Evolutionary conservation across 2,113 vertebrate genomes (phyloP).

Genomic region (Amblyornis subalaris): DNA sequence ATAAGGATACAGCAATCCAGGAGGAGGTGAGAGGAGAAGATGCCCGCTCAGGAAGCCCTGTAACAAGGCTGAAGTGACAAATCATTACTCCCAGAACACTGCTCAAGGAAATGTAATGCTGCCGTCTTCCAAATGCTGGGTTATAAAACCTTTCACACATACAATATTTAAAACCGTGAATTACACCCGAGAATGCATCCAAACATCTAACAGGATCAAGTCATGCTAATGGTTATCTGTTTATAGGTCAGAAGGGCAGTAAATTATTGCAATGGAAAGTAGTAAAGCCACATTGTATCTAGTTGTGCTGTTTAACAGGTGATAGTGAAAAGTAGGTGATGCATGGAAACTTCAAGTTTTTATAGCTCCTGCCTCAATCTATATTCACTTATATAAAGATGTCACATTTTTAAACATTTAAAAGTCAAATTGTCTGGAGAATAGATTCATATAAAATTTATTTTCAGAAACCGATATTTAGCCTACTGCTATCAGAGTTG

Average conservation of each 20-base stretch:
- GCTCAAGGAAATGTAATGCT: constrained; percentile 50
- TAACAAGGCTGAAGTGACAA: constrained; percentile 17
- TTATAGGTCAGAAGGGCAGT: constrained; percentile 63
- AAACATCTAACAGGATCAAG: constrained; percentile 49
- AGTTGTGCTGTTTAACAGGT: constrained; percentile 54
- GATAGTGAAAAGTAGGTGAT: constrained; percentile 46
- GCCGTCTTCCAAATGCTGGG: constrained; percentile 53
- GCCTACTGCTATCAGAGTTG: constrained; percentile 59
- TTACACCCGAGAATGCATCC: constrained; percentile 20
- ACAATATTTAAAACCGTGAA: constrained; percentile 60
- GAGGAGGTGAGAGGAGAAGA: background rate
- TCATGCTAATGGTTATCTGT: constrained; percentile 44
- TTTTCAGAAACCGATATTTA: constrained; percentile 73
- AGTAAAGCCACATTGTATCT: constrained; percentile 49
- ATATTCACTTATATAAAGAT: constrained; percentile 63
- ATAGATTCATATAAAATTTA: constrained; percentile 71
- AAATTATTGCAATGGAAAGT: constrained; percentile 60
- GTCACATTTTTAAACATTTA: constrained; percentile 70
- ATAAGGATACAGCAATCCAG: background rate
- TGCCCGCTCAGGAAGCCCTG: background rate
- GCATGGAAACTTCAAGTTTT: constrained; percentile 52
- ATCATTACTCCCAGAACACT: constrained; percentile 35
- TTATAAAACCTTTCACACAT: constrained; percentile 57
- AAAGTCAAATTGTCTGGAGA: constrained; percentile 75
- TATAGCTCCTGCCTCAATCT: constrained; percentile 51